These are phyloP conservation scores for Zhuqinia jingwanae DNA, from an alignment of 2,888 invertebrate genomes.

Conservation along the genomic window DNA sequence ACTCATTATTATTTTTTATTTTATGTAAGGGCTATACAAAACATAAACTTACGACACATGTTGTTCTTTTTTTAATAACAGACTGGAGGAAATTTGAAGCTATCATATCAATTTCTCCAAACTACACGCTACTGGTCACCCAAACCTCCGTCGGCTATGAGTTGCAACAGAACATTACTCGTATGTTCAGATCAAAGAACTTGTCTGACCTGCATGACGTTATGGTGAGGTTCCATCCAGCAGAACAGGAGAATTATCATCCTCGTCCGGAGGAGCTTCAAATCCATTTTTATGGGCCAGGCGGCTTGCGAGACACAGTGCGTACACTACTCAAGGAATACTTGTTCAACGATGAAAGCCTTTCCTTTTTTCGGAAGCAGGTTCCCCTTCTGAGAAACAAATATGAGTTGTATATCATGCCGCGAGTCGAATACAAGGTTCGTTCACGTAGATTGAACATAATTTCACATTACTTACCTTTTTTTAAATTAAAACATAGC, in stretches of 20 bases:
- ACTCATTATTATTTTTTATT: not conserved
- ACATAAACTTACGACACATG: not conserved
- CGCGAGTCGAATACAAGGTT: conserved; percentile 64
- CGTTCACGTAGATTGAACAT: too few species aligned
- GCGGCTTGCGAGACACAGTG: conserved; percentile 8
- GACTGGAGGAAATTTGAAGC: conserved; percentile 67
- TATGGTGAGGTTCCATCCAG: conserved; percentile 41
- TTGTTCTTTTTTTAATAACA: conserved; percentile 26
- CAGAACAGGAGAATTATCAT: conserved; percentile 27
- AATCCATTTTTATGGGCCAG: conserved; percentile 63
- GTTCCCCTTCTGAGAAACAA: conserved; percentile 20
- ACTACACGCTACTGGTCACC: conserved; percentile 37
- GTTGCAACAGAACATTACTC: conserved; percentile 44
- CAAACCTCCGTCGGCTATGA: conserved; percentile 37
- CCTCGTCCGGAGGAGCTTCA: conserved; percentile 12
- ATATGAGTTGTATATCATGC: conserved; percentile 34
- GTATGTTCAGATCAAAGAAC: conserved; percentile 29
- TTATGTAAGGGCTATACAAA: not conserved
- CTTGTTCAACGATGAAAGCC: not conserved
- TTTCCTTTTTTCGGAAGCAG: not conserved
- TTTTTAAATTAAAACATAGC: too few species aligned
- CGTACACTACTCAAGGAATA: not conserved
- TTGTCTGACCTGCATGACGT: conserved; percentile 40
- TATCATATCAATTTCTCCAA: conserved; percentile 46
- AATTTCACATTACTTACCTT: too few species aligned